A percentile compares a stretch with the other conserved stretches of the same genome.
Evolutionary conservation across 1,140 invertebrate species (phyloP).

Genomic region (Aleiodes sp.): DNA sequence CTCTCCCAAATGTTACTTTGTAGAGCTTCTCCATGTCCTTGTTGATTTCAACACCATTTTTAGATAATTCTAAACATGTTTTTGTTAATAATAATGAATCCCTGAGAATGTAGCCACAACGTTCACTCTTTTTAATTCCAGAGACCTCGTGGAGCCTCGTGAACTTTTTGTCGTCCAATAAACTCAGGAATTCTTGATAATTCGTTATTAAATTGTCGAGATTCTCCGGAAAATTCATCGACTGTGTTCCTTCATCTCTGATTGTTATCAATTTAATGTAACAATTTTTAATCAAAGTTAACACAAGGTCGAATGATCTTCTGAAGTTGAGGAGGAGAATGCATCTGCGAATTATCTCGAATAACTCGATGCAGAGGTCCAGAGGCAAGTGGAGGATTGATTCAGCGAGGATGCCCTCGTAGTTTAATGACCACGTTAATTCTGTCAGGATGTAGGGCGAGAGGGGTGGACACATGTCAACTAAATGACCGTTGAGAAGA

Average conservation of each 20-base stretch:
- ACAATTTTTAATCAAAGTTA: constrained; percentile 36
- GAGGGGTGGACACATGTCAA: constrained; percentile 55
- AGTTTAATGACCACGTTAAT: constrained; percentile 52
- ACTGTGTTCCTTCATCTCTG: constrained; percentile 41
- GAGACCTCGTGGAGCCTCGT: constrained; percentile 29
- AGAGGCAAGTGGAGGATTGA: constrained; percentile 52
- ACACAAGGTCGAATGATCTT: constrained; percentile 39
- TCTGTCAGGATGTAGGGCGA: constrained; percentile 57
- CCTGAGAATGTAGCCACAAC: constrained; percentile 50
- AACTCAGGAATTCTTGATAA: constrained; percentile 47
- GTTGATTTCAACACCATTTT: background rate
- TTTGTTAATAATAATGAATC: constrained; percentile 41
- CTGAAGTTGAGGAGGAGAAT: constrained; percentile 45
- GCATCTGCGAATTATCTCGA: constrained; percentile 45
- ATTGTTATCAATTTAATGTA: constrained; percentile 46
- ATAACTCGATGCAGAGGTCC: constrained; percentile 54
- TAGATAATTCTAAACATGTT: constrained; percentile 37
- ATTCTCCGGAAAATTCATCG: constrained; percentile 33
- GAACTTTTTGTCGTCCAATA: constrained; percentile 41
- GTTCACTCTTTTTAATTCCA: constrained; percentile 37
- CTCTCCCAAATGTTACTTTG: constrained; percentile 52
- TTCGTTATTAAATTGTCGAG: constrained; percentile 37
- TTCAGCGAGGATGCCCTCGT: constrained; percentile 52
- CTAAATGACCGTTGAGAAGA: constrained; percentile 46
- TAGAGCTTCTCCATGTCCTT: constrained; percentile 45